Conservation (phyloP, 2,113 vertebrate species). For the Protobothrops mucrosquamatus region DNA sequence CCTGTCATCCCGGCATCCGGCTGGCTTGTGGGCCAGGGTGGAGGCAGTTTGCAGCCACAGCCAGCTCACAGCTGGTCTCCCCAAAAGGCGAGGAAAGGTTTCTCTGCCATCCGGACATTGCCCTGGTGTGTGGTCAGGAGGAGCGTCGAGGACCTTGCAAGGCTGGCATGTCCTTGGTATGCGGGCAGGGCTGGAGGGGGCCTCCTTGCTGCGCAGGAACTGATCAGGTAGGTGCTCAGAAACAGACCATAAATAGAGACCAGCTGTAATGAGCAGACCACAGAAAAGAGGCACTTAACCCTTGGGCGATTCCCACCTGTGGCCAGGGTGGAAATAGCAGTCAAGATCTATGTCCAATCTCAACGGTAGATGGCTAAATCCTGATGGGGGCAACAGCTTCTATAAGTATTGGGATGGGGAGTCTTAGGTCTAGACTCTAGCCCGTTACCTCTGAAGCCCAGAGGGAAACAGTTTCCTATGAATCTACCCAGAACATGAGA, state of each 20-base stretch:
- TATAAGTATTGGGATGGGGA: not conserved
- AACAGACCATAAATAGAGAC: not conserved
- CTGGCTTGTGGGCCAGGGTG: slow-evolving; percentile 20
- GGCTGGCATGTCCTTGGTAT: not conserved
- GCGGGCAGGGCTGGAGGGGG: slow-evolving; percentile 43
- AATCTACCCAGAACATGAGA: not conserved
- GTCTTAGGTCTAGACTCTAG: not conserved
- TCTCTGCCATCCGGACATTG: slow-evolving; percentile 9
- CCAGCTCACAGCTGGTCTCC: not conserved
- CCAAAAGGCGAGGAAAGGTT: not conserved
- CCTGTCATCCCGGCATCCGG: slow-evolving; percentile 43
- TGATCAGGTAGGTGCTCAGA: slow-evolving; percentile 40
- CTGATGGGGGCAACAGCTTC: not conserved
- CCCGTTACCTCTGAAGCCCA: not conserved
- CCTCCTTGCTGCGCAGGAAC: fast-evolving
- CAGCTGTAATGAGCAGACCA: not conserved
- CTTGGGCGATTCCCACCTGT: not conserved
- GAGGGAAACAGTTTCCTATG: not conserved
- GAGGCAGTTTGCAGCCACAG: not conserved
- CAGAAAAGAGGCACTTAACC: not conserved
- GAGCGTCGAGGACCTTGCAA: not conserved
- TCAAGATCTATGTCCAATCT: not conserved
- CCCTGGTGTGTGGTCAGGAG: slow-evolving; percentile 10
- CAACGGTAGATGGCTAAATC: not conserved
- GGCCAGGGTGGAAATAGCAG: not conserved